These are phyloP conservation scores for Nemapogon koenigi DNA, from an alignment of 2,888 invertebrate genomes.

Conservation along the genomic window DNA sequence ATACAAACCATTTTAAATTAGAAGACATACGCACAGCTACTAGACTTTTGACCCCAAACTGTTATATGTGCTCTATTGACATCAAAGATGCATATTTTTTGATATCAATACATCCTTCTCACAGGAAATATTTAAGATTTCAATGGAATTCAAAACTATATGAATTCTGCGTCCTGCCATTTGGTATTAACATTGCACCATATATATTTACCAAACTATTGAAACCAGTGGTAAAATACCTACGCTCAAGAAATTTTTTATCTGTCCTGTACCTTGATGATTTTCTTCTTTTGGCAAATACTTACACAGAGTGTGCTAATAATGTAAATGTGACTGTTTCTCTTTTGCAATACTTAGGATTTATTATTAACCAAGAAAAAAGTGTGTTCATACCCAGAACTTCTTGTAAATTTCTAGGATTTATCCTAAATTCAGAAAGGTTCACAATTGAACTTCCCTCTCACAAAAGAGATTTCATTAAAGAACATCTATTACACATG, in stretches of 20 bases:
- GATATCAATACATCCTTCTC: neutral
- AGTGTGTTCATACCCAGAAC: constrained; percentile 9
- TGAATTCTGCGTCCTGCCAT: constrained; percentile 6
- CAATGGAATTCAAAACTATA: neutral
- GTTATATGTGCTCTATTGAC: neutral
- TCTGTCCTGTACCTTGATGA: constrained; percentile 14
- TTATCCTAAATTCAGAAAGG: constrained; percentile 11
- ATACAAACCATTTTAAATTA: neutral
- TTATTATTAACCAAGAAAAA: constrained; percentile 16
- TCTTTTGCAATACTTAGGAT: constrained; percentile 14
- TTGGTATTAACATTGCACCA: constrained; percentile 3
- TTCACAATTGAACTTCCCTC: constrained; percentile 9
- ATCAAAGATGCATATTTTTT: constrained; percentile 3
- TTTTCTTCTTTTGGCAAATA: constrained; percentile 10
- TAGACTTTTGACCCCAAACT: neutral
- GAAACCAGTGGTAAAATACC: constrained; percentile 2
- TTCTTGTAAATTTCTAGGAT: constrained; percentile 14
- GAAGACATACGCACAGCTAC: constrained; percentile 1
- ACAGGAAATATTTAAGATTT: too few species aligned
- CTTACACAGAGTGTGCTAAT: constrained; percentile 10
- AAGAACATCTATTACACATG: too few species aligned
- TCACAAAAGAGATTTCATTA: constrained; percentile 13
- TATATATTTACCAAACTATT: constrained; percentile 5
- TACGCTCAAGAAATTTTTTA: neutral
- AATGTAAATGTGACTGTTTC: constrained; percentile 12